Percentiles rank a stretch among this genome's conserved stretches.
These are phyloP conservation scores for Sorex fumeus DNA, from an alignment of 2,113 vertebrate genomes.

Conservation along the genomic window DNA sequence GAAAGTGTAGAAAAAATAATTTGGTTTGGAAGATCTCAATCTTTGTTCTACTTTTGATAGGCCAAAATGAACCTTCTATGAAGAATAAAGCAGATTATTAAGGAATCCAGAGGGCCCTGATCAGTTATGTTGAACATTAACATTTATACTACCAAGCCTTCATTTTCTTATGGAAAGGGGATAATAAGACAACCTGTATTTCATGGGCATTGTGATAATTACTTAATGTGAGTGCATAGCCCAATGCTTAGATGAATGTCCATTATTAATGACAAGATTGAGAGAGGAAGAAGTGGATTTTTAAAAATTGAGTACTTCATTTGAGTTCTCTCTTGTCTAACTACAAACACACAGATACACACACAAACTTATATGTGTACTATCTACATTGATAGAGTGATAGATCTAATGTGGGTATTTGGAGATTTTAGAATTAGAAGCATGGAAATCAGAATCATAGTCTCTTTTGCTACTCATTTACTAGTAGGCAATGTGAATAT, in stretches of 20 bases:
- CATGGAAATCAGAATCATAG: not conserved
- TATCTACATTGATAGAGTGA: not conserved
- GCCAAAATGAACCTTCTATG: not conserved
- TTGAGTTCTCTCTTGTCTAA: not conserved
- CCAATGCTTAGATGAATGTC: not conserved
- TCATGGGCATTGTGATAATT: not conserved
- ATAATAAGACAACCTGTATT: not conserved
- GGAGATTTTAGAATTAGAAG: not conserved
- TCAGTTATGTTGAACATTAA: not conserved
- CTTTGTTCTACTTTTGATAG: not conserved
- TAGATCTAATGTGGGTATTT: not conserved
- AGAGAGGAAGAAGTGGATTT: constrained; percentile 25
- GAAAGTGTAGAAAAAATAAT: not conserved
- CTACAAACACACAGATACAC: not conserved
- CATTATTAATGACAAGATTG: not conserved
- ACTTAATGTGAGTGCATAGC: not conserved
- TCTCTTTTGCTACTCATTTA: constrained; percentile 9
- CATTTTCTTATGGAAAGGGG: not conserved
- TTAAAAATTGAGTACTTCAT: not conserved
- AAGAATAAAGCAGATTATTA: not conserved
- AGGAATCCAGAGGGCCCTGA: not conserved
- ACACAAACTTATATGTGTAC: not conserved
- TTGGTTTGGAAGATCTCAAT: constrained; percentile 38
- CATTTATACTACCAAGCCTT: not conserved
- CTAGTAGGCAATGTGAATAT: constrained; percentile 8